phyloP scores from a whole-genome alignment of 2,113 vertebrate genomes.

The Astatotilapia flaviijosephi region DNA sequence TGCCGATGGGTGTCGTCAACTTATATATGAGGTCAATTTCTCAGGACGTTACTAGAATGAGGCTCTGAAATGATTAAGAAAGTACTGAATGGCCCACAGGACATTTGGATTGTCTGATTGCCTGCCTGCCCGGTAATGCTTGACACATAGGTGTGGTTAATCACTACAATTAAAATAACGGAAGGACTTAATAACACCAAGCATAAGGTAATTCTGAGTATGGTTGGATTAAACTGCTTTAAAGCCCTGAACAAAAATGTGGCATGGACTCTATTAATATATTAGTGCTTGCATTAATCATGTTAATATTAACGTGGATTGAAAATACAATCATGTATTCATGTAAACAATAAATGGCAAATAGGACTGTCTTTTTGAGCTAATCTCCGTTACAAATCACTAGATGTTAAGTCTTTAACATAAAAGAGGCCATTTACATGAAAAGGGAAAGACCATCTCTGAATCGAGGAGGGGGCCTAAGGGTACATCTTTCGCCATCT shows the following conservation, averaged over 20 bases:
- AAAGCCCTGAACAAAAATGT: neutral
- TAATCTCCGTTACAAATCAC: neutral
- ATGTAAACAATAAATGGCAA: neutral
- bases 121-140: neutral
- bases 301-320: neutral
- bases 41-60: neutral
- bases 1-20: neutral
- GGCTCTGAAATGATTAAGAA: conserved; percentile 15
- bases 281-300: neutral
- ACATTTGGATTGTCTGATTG: conserved; percentile 6
- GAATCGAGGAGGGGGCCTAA: neutral
- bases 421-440: neutral
- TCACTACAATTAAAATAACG: conserved; percentile 4
- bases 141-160: conserved; percentile 9
- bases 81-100: neutral
- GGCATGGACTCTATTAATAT: neutral
- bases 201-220: neutral
- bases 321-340: neutral
- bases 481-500: neutral
- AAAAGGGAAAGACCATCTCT: neutral
- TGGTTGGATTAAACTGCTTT: neutral
- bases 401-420: neutral
- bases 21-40: conserved; percentile 43
- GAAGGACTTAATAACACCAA: neutral
- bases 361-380: neutral